Conservation (phyloP, 2,113 vertebrate species). For the Cisticola juncidis region DNA sequence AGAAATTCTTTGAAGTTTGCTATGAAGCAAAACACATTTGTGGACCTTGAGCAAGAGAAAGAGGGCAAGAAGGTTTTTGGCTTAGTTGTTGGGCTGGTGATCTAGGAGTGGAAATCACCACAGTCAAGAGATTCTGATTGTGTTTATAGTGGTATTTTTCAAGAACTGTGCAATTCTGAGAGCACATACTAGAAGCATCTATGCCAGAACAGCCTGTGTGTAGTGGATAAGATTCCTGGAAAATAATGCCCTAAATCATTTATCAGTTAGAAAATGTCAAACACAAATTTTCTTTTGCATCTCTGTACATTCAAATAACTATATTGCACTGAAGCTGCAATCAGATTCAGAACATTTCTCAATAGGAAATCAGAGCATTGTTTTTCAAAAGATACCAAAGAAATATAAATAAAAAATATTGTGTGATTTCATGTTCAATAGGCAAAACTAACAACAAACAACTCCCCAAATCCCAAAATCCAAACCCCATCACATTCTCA, state of each 20-base stretch:
- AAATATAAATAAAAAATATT: neutral
- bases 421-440: neutral
- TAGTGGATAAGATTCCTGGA: neutral
- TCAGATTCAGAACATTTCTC: neutral
- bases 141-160: neutral
- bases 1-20: neutral
- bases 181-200: neutral
- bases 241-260: neutral
- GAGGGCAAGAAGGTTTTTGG: neutral
- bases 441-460: neutral
- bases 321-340: neutral
- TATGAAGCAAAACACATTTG: neutral
- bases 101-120: neutral
- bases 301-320: neutral
- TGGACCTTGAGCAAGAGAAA: neutral
- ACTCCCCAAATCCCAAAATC: fast-evolving
- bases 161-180: neutral
- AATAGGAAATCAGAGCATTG: fast-evolving
- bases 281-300: neutral
- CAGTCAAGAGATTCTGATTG: neutral
- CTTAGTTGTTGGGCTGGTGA: neutral
- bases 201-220: neutral
- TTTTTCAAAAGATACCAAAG: neutral
- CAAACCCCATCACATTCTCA: fast-evolving
- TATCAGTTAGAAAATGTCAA: neutral